Base-by-base conservation (phyloP, 2,113 vertebrate species). In the Sylvia atricapilla region DNA sequence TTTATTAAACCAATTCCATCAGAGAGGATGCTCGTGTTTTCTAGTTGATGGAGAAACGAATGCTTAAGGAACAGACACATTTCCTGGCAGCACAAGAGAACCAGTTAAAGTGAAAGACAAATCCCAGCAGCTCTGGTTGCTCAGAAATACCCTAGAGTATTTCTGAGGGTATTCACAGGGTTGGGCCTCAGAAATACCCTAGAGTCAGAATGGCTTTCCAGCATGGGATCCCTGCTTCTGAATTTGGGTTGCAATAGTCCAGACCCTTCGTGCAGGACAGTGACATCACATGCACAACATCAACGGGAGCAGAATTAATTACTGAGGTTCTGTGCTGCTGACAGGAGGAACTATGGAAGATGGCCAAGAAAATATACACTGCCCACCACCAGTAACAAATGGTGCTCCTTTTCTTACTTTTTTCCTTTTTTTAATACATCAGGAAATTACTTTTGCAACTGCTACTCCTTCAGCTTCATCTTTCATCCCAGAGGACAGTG, bases 201-300 rank as follows among this genome's bases (percentile, higher is more conserved):
- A 68, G 92, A 90, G 74, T 22, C 82, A 86, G 31, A 97, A 11
- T 22, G 83, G 86, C 59, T 95, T 69, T 87, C 92, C 93, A 87
- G 67, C 74, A 67, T 58, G 50, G 80, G 46, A 53, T 94, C 96
- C 59, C 91, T 92, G 28, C 91, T 96, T 52, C 68, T 52, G 70
- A 87, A 94, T 60, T 96, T 94, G 4, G 58, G 63, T 14, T 97
- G 82, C 91, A 96, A 10, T 35, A 90, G 31, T 84, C 90, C 97
- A 97, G 50, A 95, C 15, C 89, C 82, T 11, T 88, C 85, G 92
- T 97, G 84, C 52, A 87, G 82, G 66, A 59, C 33, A 44, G n/a
- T 3, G 50, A 30, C 37, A 28, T 58, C 79, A 25, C 5, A 6
- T 25, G 60, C 72, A 69, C 46, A 37, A 43, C 6, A 63, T 22